Evolutionary conservation across 37 sponge, comb jelly and placozoan genomes (phyloP), one percentile per base, ranked within the genome.

Genomic region (Agelas oroides): DNA sequence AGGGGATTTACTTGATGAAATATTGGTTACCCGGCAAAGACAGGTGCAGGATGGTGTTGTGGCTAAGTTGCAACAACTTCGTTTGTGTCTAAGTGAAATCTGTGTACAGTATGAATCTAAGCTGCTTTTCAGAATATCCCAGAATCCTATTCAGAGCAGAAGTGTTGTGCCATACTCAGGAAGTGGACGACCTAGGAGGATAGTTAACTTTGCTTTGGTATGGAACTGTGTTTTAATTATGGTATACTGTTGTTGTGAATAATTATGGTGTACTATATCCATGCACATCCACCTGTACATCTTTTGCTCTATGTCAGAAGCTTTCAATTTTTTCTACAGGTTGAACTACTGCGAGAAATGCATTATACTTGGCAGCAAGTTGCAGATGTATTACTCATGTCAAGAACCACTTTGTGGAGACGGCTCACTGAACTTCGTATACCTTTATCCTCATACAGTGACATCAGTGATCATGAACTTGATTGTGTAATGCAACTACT

Each of bases 401-500:
- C 58, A 19, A 56, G 58, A 56, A 56, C 58, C 15, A 56, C 58
- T 19, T 56, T 56, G 18, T 56, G 58, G 58, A 56, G 58, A 18
- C 58, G 18, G 17, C 18, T 56, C 15, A 56, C 58, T 56, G 58
- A 56, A 56, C 15, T 56, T 15, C 17, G 18, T 56, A 56, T 56
- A 19, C 18, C 58, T 56, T 19, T 18, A 19, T 56, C 58, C 58
- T 56, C 17, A 15, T 56, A 56, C 58, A 56, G 17, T 56, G 58
- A 56, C 18, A 56, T 56, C 27, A 64, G n/a, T 64, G 65, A 64
- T 64, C n/a, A 24, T 64, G 65, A 64, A 64, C 65, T 64, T 64
- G 65, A 64, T 64, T 24, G 65, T 64, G 65, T 64, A 28, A 64
- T 64, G 65, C 23, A 64, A 30, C n/a, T 64, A 30, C n/a, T 64